These are phyloP conservation scores for Lindbergichthys nudifrons DNA, from an alignment of 2,797 vertebrate genomes.

Conservation along the genomic window DNA sequence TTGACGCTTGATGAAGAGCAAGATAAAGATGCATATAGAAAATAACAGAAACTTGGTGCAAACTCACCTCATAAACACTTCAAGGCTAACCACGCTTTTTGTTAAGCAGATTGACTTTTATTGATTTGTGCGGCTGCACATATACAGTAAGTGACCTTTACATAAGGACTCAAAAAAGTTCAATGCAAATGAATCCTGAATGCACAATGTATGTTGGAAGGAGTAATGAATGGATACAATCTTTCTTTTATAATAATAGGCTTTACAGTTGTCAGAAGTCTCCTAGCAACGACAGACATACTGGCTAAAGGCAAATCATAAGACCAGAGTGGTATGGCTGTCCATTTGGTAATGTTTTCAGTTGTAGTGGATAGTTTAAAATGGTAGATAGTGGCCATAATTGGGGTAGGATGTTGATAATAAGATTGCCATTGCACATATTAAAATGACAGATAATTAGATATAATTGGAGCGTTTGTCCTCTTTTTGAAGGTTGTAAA, in stretches of 20 bases:
- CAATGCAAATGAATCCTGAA: background rate
- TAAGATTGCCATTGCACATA: background rate
- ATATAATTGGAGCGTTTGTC: no score
- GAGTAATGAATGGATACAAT: background rate
- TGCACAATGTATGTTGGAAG: background rate
- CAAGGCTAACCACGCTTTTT: background rate
- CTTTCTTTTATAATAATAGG: background rate
- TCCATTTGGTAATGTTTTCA: background rate
- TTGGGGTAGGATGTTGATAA: background rate
- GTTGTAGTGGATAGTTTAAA: background rate
- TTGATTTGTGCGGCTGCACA: background rate
- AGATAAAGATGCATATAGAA: constrained; percentile 1
- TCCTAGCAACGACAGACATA: background rate
- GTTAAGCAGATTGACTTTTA: constrained; percentile 3
- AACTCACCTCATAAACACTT: constrained; percentile 59
- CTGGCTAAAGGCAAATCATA: background rate
- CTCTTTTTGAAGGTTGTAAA: no score
- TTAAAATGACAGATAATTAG: background rate
- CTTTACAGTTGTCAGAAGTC: background rate
- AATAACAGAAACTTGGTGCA: background rate
- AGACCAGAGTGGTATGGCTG: background rate
- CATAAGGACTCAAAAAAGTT: background rate
- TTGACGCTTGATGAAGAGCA: constrained; percentile 14
- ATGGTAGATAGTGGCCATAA: background rate
- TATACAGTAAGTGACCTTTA: background rate